Base-by-base conservation (phyloP, 2,113 vertebrate species). In the Myotis yumanensis region DNA sequence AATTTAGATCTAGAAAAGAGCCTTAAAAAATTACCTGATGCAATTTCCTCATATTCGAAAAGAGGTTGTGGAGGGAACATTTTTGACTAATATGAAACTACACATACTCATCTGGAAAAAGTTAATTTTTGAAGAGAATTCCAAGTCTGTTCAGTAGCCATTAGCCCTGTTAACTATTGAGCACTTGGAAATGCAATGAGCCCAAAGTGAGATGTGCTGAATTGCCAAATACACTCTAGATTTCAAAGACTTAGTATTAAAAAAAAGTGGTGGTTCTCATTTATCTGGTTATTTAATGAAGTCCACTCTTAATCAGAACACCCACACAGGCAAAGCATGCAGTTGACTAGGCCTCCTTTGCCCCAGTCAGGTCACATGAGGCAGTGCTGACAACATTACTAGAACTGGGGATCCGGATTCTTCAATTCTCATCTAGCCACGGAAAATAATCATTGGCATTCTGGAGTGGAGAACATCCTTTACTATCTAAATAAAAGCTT, bases 261-360 rank as follows among this genome's bases (percentile, higher is more conserved):
- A n/a, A 59, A 14, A 64, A 43, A 40, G 12, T 3, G 48, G 40
- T 35, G 32, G 8, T 32, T 76, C 80, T 90, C 51, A n/a, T 48
- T 40, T 92, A 72, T 82, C 46, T 92, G 32, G 43, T 52, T 69
- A 89, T 30, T 85, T 83, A 90, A 91, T 35, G 48, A 91, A 93
- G 52, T 76, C 30, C 46, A 90, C 23, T 80, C 51, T 30, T 89
- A 88, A 64, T 87, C 4, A 75, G 16, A 94, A 87, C 20, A 91
- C 30, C 62, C 62, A 93, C 14, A 80, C 0, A 92, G 10, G 32
- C 35, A 92, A 92, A 77, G 23, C 77, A 83, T 0, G 12, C 43
- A 66, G 64, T 20, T 20, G 81, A 66, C 37, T 69, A 79, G 59
- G 23, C 28, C 46, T 69, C 23, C 57, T 57, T 88, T 77, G 80